Percentiles rank a stretch among this genome's conserved stretches.
These are phyloP conservation scores for Danio kyathit DNA, from an alignment of 2,797 vertebrate species.

Conservation along the genomic window DNA sequence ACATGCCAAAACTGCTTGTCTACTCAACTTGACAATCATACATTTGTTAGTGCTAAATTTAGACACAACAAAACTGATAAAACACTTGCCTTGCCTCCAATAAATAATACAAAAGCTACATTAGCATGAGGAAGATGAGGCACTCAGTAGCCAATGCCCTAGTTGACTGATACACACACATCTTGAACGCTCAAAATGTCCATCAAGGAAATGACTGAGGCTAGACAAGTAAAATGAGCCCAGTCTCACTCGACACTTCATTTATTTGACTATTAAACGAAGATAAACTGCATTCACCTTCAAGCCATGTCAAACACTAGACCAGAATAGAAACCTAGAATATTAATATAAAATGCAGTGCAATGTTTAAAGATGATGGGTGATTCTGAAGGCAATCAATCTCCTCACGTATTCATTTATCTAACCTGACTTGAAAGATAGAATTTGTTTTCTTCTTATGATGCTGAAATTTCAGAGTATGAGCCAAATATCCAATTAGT, in stretches of 20 bases:
- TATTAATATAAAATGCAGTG: slow-evolving; percentile 10
- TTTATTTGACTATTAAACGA: slow-evolving; percentile 16
- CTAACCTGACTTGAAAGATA: too few relatives aligned
- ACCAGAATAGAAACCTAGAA: not conserved
- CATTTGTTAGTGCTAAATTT: slow-evolving; percentile 12
- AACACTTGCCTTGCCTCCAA: not conserved
- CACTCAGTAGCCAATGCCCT: not conserved
- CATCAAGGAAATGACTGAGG: slow-evolving; percentile 10
- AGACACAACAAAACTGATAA: not conserved
- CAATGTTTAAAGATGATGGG: not conserved
- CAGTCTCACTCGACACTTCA: slow-evolving; percentile 19
- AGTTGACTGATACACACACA: slow-evolving; percentile 11
- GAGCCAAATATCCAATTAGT: too few relatives aligned
- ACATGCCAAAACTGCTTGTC: not conserved
- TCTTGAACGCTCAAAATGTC: not conserved
- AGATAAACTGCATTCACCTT: slow-evolving; percentile 14
- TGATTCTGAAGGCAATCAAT: not conserved
- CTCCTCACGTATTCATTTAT: not conserved
- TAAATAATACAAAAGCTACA: slow-evolving; percentile 36
- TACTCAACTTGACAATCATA: not conserved
- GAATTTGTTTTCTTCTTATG: too few relatives aligned
- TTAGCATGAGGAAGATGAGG: slow-evolving; percentile 7
- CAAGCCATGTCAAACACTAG: slow-evolving; percentile 6
- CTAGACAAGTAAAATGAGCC: not conserved
- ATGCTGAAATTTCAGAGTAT: too few relatives aligned